Evolutionary conservation across 2,113 vertebrate genomes (phyloP).

Genomic region (Rhadina sibilatrix): DNA sequence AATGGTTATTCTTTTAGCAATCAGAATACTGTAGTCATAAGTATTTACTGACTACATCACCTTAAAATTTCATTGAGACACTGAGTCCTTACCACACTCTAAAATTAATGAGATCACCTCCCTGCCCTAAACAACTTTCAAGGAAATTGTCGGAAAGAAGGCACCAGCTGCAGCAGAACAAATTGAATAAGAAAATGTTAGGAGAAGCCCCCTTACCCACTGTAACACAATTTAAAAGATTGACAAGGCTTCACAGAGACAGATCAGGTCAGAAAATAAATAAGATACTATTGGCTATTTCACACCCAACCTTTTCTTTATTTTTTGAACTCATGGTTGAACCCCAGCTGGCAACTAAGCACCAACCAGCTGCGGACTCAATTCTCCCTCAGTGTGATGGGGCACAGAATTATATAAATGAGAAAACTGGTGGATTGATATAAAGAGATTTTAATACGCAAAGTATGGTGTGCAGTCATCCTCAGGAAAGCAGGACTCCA

Average conservation of each 20-base stretch:
- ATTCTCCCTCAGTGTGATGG: not conserved
- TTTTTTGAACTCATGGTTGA: not conserved
- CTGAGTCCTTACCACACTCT: not conserved
- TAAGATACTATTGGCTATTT: not conserved
- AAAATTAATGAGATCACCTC: not conserved
- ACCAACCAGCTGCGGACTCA: not conserved
- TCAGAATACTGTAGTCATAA: not conserved
- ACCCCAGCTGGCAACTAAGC: not conserved
- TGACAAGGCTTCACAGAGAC: not conserved
- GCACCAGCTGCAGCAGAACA: not conserved
- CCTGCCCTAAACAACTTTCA: not conserved
- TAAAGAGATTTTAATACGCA: not conserved
- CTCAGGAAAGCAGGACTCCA: not conserved
- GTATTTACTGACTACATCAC: not conserved
- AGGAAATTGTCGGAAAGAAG: not conserved
- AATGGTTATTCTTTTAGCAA: not conserved
- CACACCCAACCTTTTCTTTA: not conserved
- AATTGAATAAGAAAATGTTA: not conserved
- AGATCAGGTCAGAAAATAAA: not conserved
- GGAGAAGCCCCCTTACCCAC: not conserved
- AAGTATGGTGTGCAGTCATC: not conserved
- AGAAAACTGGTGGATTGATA: not conserved
- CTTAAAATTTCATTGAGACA: not conserved
- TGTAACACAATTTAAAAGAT: not conserved
- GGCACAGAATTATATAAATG: not conserved